Evolutionary conservation across 2,888 invertebrate genomes (phyloP), one percentile per base, ranked within the genome.

Genomic region (Atrina japonica): DNA sequence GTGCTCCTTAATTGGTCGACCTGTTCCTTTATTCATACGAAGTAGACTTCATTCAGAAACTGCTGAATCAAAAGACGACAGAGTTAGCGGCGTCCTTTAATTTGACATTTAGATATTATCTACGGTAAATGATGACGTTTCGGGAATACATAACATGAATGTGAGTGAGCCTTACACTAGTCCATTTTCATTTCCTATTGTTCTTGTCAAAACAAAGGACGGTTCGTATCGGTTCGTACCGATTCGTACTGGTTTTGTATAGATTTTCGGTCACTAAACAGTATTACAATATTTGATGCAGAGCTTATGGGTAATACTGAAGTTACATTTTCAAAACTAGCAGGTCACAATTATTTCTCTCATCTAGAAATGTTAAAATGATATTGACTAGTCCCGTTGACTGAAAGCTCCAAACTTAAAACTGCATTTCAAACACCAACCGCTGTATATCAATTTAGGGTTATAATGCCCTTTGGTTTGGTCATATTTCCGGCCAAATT

Each of bases 281-380:
- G 50, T 3, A 35, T 76, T 1, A 80, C 77, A 0, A 55, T 73
- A 5, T 82, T 77, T 67, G 80, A 80, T 52, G 59, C 71, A 16
- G 84, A 82, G 50, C 80, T 81, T 5, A 75, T 83, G 58, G 66
- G 66, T 7, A 67, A 76, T 40, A 23, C 55, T 5, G 82, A 81
- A 14, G 70, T 68, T 16, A 76, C 81, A 16, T 78, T 82, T 75
- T 53, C 69, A 3, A 71, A 77, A 27, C 23, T 79, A 2, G 43
- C 71, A 0, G 56, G 55, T 9, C 43, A 63, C 35, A 73, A 65
- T 35, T 81, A 66, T 65, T 70, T 81, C 49, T 56, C 70, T 1
- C 70, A 66, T 29, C n/a, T 78, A 14, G 78, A 78, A 52, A 27
- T 81, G 11, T 40, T 68, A 0, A 79, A 81, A 58, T 79, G 79